These are phyloP conservation scores for Griposia aprilina DNA, from an alignment of 2,888 invertebrate genomes.

Conservation along the genomic window DNA sequence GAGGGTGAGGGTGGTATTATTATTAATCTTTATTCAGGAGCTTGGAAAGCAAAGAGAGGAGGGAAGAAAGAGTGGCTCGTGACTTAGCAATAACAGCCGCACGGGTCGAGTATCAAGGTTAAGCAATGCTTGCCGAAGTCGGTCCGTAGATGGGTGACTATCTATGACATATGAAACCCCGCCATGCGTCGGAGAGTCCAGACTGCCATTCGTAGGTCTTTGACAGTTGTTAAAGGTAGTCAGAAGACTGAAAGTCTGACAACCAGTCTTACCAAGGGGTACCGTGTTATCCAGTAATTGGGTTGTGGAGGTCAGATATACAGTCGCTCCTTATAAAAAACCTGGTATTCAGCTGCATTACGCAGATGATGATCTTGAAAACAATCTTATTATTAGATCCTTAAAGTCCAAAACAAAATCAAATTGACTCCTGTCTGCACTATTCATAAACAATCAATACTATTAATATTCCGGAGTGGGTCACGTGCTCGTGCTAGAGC, in stretches of 20 bases:
- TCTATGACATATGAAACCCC: too few species aligned
- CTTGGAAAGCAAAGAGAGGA: too few species aligned
- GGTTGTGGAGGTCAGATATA: neutral
- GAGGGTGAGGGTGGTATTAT: too few species aligned
- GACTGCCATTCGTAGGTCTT: neutral
- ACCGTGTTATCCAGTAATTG: neutral
- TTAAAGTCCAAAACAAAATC: neutral
- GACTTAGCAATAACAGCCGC: too few species aligned
- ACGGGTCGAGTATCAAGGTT: too few species aligned
- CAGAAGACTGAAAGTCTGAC: neutral
- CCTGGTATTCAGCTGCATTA: neutral
- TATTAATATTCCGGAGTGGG: constrained; percentile 54
- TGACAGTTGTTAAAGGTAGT: neutral
- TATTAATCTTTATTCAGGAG: too few species aligned
- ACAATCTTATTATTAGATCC: neutral
- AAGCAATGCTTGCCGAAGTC: too few species aligned
- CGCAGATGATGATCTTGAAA: neutral
- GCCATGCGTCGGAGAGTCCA: too few species aligned
- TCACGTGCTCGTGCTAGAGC: constrained; percentile 48
- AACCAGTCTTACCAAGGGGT: neutral
- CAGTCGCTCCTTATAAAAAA: neutral
- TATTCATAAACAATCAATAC: constrained; percentile 41
- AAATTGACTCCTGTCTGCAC: constrained; percentile 6
- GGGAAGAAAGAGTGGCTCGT: too few species aligned
- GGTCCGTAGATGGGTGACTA: too few species aligned